A percentile compares a stretch with the other conserved stretches of the same genome.
Conservation (phyloP, 2,113 vertebrate species). For the Plecotus auritus region DNA sequence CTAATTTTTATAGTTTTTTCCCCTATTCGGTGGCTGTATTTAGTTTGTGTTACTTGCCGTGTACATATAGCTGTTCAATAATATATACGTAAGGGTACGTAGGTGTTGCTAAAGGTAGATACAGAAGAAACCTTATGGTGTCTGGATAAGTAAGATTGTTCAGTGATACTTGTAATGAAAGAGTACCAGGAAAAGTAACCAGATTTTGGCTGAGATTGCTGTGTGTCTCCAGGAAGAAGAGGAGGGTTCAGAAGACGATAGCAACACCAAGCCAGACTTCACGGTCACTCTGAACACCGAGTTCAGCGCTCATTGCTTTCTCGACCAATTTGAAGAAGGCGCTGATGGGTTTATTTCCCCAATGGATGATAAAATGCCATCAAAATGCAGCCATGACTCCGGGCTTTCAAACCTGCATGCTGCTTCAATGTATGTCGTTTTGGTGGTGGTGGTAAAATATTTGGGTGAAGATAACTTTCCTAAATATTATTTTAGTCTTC, state of each 20-base stretch:
- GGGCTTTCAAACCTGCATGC: conserved; percentile 95
- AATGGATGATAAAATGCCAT: conserved; percentile 90
- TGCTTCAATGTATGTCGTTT: conserved; percentile 89
- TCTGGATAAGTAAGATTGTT: background rate
- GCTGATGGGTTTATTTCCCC: conserved; percentile 94
- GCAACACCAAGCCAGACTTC: conserved; percentile 82
- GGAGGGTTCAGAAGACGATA: conserved; percentile 92
- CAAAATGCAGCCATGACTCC: conserved; percentile 87
- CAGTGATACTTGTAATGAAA: background rate
- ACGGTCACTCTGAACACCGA: conserved; percentile 83
- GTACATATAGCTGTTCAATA: background rate
- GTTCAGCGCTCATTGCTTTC: conserved; percentile 85
- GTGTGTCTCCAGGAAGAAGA: conserved; percentile 83
- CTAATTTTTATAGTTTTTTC: background rate
- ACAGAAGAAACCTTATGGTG: background rate
- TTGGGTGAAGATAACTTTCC: background rate
- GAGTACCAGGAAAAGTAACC: background rate
- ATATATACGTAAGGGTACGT: background rate
- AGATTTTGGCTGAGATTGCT: background rate
- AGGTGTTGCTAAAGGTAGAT: background rate
- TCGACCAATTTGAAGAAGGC: conserved; percentile 93
- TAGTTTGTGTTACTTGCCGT: background rate
- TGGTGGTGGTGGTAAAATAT: background rate
- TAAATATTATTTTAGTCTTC: background rate
- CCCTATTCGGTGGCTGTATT: background rate